Percentiles rank a stretch among this genome's conserved stretches.
These are phyloP conservation scores for Helicolenus hilgendorfi DNA, from an alignment of 2,797 vertebrate species.

Conservation along the genomic window DNA sequence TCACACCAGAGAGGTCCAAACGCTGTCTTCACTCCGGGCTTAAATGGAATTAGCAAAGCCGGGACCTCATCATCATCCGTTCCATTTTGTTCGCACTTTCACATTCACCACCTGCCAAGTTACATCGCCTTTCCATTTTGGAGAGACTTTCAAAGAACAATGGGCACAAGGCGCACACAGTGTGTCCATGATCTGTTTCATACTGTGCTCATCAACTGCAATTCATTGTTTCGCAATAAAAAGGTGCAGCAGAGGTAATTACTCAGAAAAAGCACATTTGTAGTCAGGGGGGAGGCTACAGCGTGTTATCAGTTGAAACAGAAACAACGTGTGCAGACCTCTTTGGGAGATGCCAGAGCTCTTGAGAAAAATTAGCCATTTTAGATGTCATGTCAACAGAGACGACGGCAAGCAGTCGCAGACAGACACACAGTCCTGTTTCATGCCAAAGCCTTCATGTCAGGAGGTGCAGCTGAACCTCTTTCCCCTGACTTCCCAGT, in stretches of 20 bases:
- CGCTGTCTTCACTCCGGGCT: slow-evolving; percentile 56
- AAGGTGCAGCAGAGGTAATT: slow-evolving; percentile 69
- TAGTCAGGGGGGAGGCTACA: slow-evolving; percentile 9
- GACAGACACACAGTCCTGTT: slow-evolving; percentile 19
- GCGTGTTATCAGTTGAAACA: slow-evolving; percentile 59
- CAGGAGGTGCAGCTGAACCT: slow-evolving; percentile 39
- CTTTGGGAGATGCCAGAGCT: slow-evolving; percentile 30
- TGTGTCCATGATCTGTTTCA: slow-evolving; percentile 56
- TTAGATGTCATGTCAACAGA: slow-evolving; percentile 35
- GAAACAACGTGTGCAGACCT: slow-evolving; percentile 24
- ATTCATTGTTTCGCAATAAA: slow-evolving; percentile 58
- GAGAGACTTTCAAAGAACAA: slow-evolving; percentile 72
- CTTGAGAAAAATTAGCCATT: slow-evolving; percentile 38
- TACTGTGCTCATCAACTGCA: slow-evolving; percentile 49
- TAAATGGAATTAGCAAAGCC: slow-evolving; percentile 73
- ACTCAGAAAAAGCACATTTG: slow-evolving; percentile 55
- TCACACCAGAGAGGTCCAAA: slow-evolving; percentile 55
- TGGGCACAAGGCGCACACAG: slow-evolving; percentile 13
- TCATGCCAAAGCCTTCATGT: slow-evolving; percentile 55
- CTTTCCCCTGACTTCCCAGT: slow-evolving; percentile 1
- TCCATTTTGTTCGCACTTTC: slow-evolving; percentile 59
- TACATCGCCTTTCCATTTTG: slow-evolving; percentile 52
- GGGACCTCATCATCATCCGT: slow-evolving; percentile 61
- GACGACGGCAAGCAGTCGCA: slow-evolving; percentile 21
- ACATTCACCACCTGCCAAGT: slow-evolving; percentile 76